Base-by-base conservation (phyloP, 1,140 invertebrate genomes). In the Ceratina japonica region DNA sequence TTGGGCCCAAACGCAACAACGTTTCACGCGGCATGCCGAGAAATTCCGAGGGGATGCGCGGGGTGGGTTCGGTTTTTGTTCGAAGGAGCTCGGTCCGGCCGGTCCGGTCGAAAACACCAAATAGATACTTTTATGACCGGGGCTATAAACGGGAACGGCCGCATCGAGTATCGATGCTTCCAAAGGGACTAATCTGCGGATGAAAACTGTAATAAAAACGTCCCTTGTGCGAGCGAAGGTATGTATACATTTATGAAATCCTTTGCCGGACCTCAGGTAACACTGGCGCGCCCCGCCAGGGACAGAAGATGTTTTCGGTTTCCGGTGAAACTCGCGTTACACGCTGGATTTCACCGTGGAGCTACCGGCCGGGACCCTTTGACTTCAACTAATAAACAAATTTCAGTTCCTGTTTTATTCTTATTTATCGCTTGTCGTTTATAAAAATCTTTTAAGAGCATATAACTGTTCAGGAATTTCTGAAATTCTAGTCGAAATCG, bases 151-250 rank as follows among this genome's bases (percentile, higher is more conserved):
- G 37, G 37, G 73, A 63, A 69, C 51, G 37, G 37, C 79, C 74
- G 83, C 82, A 88, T 88, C 84, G 87, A 83, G 81, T 86, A 87
- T 89, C 88, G 86, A 87, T 86, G 84, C 80, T 86, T 89, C 89
- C 86, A 88, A 89, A 89, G 87, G 88, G 89, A 83, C 88, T 90
- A 90, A 90, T 90, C 89, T 87, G 85, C 84, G 86, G 87, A 88
- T 89, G 88, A 87, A 89, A 89, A 89, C 86, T 90, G 88, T 89
- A 90, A 90, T 90, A 90, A 90, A 90, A 90, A 90, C 85, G 84
- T 79, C 54, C 63, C 37, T 1, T 58, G 73, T 51, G 37, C 27
- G 27, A 31, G 27, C 27, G 4, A 31, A 31, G 44, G 79, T 66
- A 79, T 69, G 74, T 78, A 84, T 84, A 69, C 76, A 84, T 31